phyloP scores from a whole-genome alignment of 2,888 invertebrate genomes.

The Bhutanitis thaidina region DNA sequence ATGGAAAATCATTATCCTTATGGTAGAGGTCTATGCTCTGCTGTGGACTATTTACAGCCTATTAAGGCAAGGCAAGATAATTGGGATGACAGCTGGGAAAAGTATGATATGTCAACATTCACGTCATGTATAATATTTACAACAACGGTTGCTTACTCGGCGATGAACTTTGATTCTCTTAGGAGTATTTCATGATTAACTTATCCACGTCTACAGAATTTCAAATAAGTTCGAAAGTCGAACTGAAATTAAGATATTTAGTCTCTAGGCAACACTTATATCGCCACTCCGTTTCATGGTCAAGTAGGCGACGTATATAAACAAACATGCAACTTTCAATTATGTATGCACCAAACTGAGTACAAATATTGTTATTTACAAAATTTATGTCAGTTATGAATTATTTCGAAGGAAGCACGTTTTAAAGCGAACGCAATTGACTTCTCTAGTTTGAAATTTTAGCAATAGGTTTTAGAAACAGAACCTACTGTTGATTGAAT shows the following conservation, averaged over 20 bases:
- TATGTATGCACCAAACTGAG: neutral
- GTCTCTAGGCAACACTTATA: neutral
- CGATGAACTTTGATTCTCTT: neutral
- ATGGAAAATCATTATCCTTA: no score
- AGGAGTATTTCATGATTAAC: neutral
- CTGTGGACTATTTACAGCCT: no score
- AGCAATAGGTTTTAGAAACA: no score
- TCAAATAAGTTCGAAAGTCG: neutral
- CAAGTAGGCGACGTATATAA: neutral
- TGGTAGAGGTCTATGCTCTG: no score
- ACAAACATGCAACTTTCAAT: neutral
- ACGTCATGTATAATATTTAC: no score
- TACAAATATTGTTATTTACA: slow-evolving; percentile 2
- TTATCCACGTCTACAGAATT: neutral
- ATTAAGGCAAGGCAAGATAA: no score
- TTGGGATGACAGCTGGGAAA: no score
- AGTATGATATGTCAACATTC: no score
- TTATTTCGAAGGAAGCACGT: neutral
- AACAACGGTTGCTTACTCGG: neutral
- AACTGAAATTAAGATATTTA: slow-evolving; percentile 2
- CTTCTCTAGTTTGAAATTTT: no score
- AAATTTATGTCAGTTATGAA: neutral
- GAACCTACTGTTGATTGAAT: no score
- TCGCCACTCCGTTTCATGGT: neutral
- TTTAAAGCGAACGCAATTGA: neutral